These are phyloP conservation scores for Gadus macrocephalus DNA, from an alignment of 2,113 vertebrate species.

Conservation along the genomic window DNA sequence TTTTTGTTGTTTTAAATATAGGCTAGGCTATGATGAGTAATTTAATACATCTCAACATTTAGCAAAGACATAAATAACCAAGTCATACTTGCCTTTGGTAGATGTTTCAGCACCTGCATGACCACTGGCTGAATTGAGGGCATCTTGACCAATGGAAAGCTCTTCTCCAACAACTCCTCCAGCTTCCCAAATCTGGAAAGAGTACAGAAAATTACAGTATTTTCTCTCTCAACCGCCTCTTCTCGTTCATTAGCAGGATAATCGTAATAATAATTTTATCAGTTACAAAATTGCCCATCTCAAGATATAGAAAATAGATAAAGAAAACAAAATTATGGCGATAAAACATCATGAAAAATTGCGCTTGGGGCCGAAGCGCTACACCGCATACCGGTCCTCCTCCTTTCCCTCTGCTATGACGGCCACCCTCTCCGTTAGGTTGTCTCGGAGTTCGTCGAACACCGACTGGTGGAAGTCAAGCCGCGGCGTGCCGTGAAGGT, in stretches of 20 bases:
- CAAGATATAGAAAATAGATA: no score
- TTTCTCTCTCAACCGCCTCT: no score
- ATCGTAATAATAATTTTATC: no score
- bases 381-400: conserved; percentile 78
- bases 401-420: conserved; percentile 90
- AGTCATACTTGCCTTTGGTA: conserved; percentile 82
- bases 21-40: no score
- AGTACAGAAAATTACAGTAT: no score
- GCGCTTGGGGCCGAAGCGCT: no score
- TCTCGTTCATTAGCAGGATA: no score
- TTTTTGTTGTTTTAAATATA: no score
- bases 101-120: conserved; percentile 97
- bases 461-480: conserved; percentile 98
- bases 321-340: not conserved
- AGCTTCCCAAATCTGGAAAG: conserved; percentile 84
- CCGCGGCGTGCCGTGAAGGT: conserved; percentile 92
- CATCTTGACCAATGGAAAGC: conserved; percentile 95
- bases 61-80: not conserved
- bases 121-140: conserved; percentile 95
- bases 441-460: conserved; percentile 94
- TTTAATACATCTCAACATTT: no score
- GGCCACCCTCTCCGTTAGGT: conserved; percentile 91
- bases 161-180: conserved; percentile 95
- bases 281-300: no score
- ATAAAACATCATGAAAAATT: not conserved